Percentiles rank a stretch among this genome's conserved stretches.
Evolutionary conservation across 2,888 invertebrate species (phyloP).

Genomic region (Apamea anceps): DNA sequence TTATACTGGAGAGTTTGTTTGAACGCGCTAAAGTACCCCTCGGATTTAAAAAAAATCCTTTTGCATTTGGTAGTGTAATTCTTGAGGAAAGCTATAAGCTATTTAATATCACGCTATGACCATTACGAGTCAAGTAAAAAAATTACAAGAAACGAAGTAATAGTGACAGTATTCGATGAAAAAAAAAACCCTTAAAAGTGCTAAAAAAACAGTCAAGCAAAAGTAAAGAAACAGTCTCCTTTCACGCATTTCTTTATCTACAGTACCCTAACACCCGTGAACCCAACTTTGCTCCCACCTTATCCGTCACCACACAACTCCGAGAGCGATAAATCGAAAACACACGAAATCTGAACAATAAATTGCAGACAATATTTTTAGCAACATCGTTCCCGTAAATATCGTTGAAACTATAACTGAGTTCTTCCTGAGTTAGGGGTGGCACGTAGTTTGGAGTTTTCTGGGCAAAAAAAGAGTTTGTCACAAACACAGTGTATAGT

Average conservation of each 20-base stretch:
- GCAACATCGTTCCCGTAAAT: conserved; percentile 69
- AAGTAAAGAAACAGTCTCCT: neutral
- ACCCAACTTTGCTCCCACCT: conserved; percentile 30
- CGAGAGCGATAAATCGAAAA: conserved; percentile 64
- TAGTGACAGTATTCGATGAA: too few relatives aligned
- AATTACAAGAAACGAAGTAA: too few relatives aligned
- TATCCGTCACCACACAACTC: conserved; percentile 51
- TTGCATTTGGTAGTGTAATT: too few relatives aligned
- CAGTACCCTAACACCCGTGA: conserved; percentile 10
- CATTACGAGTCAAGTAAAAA: too few relatives aligned
- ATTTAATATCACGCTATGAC: too few relatives aligned
- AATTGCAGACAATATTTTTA: conserved; percentile 71
- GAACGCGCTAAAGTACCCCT: too few relatives aligned
- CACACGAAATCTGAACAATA: conserved; percentile 66
- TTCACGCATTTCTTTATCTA: conserved; percentile 20
- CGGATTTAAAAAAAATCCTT: too few relatives aligned
- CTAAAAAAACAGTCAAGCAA: neutral
- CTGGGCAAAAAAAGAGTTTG: neutral
- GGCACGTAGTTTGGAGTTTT: conserved; percentile 35
- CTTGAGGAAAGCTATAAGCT: too few relatives aligned
- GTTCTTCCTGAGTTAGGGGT: conserved; percentile 59
- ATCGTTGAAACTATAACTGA: conserved; percentile 69
- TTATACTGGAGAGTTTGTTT: too few relatives aligned
- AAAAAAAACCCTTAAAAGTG: neutral
- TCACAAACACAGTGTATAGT: neutral